Evolutionary conservation across 2,797 vertebrate genomes (phyloP).

Genomic region (Chaenodraco wilsoni): DNA sequence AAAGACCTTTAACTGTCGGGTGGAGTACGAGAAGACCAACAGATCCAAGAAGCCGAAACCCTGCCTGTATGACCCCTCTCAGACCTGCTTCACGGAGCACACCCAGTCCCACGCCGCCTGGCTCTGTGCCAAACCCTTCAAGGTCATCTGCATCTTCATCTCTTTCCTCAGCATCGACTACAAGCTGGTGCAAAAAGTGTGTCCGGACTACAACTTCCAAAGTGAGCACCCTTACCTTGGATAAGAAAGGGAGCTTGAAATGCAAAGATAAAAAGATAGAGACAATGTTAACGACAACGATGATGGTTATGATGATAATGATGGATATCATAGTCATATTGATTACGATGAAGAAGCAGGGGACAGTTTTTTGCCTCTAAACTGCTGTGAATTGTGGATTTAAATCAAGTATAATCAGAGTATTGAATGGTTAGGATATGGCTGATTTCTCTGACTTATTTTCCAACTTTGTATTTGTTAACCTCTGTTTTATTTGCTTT

Average conservation of each 20-base stretch:
- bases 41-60: constrained; percentile 94
- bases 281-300: constrained; percentile 51
- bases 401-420: constrained; percentile 76
- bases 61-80: constrained; percentile 94
- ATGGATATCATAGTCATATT: constrained; percentile 69
- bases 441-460: constrained; percentile 64
- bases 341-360: constrained; percentile 66
- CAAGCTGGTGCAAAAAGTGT: constrained; percentile 99
- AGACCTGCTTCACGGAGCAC: constrained; percentile 97
- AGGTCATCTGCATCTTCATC: constrained; percentile 99
- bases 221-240: constrained; percentile 94
- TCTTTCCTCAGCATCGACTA: constrained; percentile 98
- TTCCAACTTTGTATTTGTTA: constrained; percentile 76
- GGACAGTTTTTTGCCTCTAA: constrained; percentile 73
- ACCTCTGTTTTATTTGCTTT: constrained; percentile 66
- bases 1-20: constrained; percentile 94
- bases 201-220: constrained; percentile 99
- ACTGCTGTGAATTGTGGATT: constrained; percentile 75
- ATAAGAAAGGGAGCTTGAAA: constrained; percentile 77
- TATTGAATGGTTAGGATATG: constrained; percentile 65
- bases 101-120: constrained; percentile 96
- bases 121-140: constrained; percentile 98
- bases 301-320: constrained; percentile 55
- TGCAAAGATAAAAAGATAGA: constrained; percentile 34
- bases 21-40: constrained; percentile 97